Evolutionary conservation across 1,140 invertebrate species (phyloP).

Genomic region (Tachypleus tridentatus): DNA sequence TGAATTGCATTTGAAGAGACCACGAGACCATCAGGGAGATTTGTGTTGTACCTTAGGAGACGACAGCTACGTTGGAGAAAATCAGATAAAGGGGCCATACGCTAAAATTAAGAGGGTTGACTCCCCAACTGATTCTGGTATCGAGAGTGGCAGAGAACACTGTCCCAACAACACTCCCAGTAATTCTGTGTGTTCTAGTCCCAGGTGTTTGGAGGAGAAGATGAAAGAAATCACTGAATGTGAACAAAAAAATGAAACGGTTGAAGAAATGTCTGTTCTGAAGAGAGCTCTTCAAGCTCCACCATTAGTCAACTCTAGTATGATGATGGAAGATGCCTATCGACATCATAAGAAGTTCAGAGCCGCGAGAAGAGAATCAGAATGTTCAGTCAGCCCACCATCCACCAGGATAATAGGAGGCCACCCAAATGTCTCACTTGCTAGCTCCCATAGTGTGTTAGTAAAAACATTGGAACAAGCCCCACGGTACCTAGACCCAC

Average conservation of each 20-base stretch:
- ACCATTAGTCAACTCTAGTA: slow-evolving; percentile 51
- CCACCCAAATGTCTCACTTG: slow-evolving; percentile 40
- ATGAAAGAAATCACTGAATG: slow-evolving; percentile 26
- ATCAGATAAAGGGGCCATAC: slow-evolving; percentile 20
- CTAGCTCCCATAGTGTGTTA: slow-evolving; percentile 71
- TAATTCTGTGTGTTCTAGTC: slow-evolving; percentile 60
- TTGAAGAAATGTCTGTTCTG: slow-evolving; percentile 85
- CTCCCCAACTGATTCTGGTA: slow-evolving; percentile 81
- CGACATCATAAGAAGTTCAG: slow-evolving; percentile 91
- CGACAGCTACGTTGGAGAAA: slow-evolving; percentile 35
- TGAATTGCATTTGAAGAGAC: slow-evolving; percentile 30
- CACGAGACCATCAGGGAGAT: slow-evolving; percentile 52
- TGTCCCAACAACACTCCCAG: slow-evolving; percentile 47
- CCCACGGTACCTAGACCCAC: slow-evolving; percentile 63
- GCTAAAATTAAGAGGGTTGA: slow-evolving; percentile 59
- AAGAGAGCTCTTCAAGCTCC: slow-evolving; percentile 83
- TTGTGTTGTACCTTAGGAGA: slow-evolving; percentile 53
- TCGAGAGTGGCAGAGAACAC: slow-evolving; percentile 65
- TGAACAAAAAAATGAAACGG: slow-evolving; percentile 42
- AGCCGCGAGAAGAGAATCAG: slow-evolving; percentile 43
- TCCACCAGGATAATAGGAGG: neutral
- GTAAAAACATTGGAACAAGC: slow-evolving; percentile 78
- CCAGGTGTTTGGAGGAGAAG: slow-evolving; percentile 62
- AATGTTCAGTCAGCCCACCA: slow-evolving; percentile 13
- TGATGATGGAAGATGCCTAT: slow-evolving; percentile 85